Conservation (phyloP, 1,140 invertebrate genomes). For the Aphelenchoides besseyi region DNA sequence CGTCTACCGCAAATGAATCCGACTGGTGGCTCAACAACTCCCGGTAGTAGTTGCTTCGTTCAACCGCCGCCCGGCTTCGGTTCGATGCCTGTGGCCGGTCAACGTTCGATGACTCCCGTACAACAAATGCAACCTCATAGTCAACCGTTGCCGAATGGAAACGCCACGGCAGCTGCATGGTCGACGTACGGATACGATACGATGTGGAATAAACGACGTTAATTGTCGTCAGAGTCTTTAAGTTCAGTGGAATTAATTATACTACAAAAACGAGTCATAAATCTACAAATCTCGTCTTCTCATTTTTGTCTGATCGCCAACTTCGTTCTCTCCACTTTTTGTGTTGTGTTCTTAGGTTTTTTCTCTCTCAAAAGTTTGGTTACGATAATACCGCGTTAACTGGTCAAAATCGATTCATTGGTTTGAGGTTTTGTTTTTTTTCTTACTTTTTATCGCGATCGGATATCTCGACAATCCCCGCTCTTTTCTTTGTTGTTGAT, state of each 20-base stretch:
- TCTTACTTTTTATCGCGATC: too few species aligned
- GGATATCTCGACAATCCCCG: too few species aligned
- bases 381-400: too few species aligned
- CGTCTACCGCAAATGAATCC: too few species aligned
- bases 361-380: too few species aligned
- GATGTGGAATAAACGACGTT: neutral
- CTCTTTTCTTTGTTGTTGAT: too few species aligned
- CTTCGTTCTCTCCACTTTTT: neutral
- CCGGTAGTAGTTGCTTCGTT: neutral
- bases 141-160: neutral
- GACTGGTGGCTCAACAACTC: too few species aligned
- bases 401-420: too few species aligned
- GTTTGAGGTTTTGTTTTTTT: too few species aligned
- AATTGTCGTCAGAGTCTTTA: neutral
- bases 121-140: too few species aligned
- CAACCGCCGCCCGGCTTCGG: slow-evolving; percentile 19
- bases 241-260: neutral
- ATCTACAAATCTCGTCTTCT: neutral
- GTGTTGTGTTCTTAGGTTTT: too few species aligned
- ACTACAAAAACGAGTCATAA: neutral
- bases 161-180: neutral
- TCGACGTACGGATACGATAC: neutral
- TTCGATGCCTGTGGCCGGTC: neutral
- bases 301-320: neutral
- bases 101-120: neutral